Base-by-base conservation (phyloP, 2,888 invertebrate species). In the Ectemnius lituratus region DNA sequence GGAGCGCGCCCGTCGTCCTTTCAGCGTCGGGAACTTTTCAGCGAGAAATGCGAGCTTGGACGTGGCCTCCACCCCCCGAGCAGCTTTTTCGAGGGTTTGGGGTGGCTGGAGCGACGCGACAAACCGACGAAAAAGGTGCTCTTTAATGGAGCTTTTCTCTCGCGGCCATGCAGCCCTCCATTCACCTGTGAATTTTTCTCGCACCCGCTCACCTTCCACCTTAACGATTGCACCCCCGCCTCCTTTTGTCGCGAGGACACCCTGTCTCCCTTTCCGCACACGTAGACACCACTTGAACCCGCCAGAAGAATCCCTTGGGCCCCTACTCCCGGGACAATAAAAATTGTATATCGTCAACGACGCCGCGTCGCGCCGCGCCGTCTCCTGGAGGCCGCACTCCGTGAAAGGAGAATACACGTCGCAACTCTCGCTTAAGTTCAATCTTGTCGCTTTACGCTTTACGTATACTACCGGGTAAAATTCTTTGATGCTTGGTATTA, bases 1-100 rank as follows among this genome's bases (percentile, higher is more conserved):
- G 62, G 57, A 70, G 73, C 70, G 79, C 71, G 79, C 75, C 79
- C 80, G 79, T 83, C 80, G 85, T 84, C 81, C 81, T 79, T 83
- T 82, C 82, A 80, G 67, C 72, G 69, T 45, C 70, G 73, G 70
- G 80, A 84, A 75, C 65, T 75, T 75, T 64, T 57, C 65, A 23
- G 27, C 62, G 63, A 18, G 16, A 37, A 37, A 37, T 37, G 37
- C 37, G 37, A 37, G 37, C 37, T 37, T 37, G 37, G 37, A 37
- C 37, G 37, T 47, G 23, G 27, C 46, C 46, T 37, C 49, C 28
- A 16, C 49, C 23, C 66, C 52, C 46, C 57, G 14, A 16, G 52
- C 52, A 52, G 52, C 52, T 52, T 52, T 16, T 52, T 52, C 16
- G n/a, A 14, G 52, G 16, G 52, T 52, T 47, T 67, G 47, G 8